Evolutionary conservation across 2,797 vertebrate genomes (phyloP).

Genomic region (Thripadectes ignobilis): DNA sequence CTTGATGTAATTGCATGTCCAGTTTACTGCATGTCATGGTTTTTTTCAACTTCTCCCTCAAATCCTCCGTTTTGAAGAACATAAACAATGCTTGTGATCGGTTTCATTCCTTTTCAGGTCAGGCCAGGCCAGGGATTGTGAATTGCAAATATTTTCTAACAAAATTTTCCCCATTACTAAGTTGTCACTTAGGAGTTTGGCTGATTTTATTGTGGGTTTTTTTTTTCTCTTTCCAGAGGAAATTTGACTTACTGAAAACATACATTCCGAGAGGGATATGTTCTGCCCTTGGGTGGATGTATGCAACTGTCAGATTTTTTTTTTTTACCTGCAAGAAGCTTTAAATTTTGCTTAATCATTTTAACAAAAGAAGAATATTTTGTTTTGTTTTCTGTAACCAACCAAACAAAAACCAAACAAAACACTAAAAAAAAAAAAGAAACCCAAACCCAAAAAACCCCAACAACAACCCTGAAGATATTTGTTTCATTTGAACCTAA

Average conservation of each 20-base stretch:
- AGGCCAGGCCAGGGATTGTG: neutral
- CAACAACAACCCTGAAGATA: neutral
- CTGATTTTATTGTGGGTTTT: neutral
- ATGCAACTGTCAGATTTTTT: neutral
- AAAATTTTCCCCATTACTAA: neutral
- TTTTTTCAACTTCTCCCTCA: neutral
- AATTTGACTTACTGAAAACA: neutral
- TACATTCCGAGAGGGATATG: neutral
- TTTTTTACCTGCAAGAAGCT: neutral
- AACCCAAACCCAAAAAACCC: neutral
- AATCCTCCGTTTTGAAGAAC: neutral
- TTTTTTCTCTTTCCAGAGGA: neutral
- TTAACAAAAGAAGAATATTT: neutral
- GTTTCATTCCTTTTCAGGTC: neutral
- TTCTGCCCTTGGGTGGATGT: neutral
- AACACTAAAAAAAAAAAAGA: neutral
- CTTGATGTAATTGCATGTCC: neutral
- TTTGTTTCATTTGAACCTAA: neutral
- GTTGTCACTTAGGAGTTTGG: neutral
- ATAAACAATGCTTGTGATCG: neutral
- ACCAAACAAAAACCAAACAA: accelerated
- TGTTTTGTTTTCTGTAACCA: neutral
- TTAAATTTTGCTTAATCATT: neutral
- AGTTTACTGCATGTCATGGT: neutral
- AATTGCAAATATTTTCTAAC: neutral